Evolutionary conservation across 92 coral and sea anemone genomes (phyloP).

Genomic region (Meandrina meandrites): DNA sequence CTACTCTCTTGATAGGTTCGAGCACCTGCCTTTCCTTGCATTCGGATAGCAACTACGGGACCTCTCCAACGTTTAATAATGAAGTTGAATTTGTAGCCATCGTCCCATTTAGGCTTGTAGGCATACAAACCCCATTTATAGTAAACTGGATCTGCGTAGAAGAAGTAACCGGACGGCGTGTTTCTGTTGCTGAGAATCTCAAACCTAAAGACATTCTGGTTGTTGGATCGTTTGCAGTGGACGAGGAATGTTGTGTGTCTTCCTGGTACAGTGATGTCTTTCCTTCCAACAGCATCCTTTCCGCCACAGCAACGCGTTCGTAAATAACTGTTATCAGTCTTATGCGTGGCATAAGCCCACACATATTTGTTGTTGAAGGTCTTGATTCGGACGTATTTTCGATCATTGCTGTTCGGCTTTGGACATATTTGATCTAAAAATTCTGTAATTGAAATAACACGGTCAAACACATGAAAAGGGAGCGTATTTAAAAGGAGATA

Average conservation of each 20-base stretch:
- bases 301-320: conserved; percentile 53
- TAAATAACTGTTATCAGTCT: conserved; percentile 14
- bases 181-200: conserved; percentile 40
- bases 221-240: conserved; percentile 30
- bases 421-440: conserved; percentile 61
- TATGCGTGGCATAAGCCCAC: conserved; percentile 33
- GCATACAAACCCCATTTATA: neutral
- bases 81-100: conserved; percentile 12
- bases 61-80: conserved; percentile 52
- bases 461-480: no score
- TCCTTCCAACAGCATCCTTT: conserved; percentile 42
- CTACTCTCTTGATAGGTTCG: neutral
- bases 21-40: neutral
- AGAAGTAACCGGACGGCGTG: conserved; percentile 41
- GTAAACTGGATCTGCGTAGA: conserved; percentile 21
- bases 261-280: conserved; percentile 40
- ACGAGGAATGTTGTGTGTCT: conserved; percentile 48
- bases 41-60: conserved; percentile 35
- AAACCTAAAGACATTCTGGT: conserved; percentile 36
- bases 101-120: neutral
- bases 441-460: conserved; percentile 18
- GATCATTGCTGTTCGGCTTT: conserved; percentile 36
- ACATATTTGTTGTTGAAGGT: conserved; percentile 56
- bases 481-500: no score
- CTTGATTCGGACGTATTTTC: conserved; percentile 59